Base-by-base conservation (phyloP, 2,113 vertebrate genomes). In the Solea solea region DNA sequence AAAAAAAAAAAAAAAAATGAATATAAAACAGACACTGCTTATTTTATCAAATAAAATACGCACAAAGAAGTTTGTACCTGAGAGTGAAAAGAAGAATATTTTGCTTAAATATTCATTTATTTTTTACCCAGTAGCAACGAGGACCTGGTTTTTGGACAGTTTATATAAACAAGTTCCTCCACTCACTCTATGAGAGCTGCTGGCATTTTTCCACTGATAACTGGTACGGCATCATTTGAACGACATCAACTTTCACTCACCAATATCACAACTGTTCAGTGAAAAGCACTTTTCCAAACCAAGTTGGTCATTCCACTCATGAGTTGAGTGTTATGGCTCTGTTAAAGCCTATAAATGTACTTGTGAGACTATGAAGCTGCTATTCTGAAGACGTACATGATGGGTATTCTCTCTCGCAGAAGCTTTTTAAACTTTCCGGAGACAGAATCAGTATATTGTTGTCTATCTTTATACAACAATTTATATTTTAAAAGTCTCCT, bases 341-440 rank as follows among this genome's bases (percentile, higher is more conserved):
- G 70, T 80, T 75, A 74, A 74, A 57, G 72, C 52, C 79, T 39
- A 60, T 78, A 88, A 88, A 82, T 80, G 81, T 62, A 68, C 80
- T 76, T 54, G 64, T 61, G 64, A 80, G 78, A 85, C 85, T 76
- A 85, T 79, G 65, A 28, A 65, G 59, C 56, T 78, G 76, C 76
- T 61, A 69, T 51, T 66, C 67, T 60, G 65, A 76, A 85, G 69
- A 82, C 57, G 53, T 62, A 78, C 83, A 64, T 89, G 74, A 74
- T 65, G 42, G 71, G 13, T 50, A 72, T 76, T 15, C 68, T 66
- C 55, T 76, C 40, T 53, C 13, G 7, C 2, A 25, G 46, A 61
- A 21, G 34, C 25, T 58, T 50, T 41, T 48, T 7, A 64, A 65
- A 78, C 65, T 60, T 80, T 68, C 44, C 41, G 7, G 65, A 69